These are phyloP conservation scores for Phalanger gymnotis DNA, from an alignment of 2,797 vertebrate genomes.

Conservation along the genomic window DNA sequence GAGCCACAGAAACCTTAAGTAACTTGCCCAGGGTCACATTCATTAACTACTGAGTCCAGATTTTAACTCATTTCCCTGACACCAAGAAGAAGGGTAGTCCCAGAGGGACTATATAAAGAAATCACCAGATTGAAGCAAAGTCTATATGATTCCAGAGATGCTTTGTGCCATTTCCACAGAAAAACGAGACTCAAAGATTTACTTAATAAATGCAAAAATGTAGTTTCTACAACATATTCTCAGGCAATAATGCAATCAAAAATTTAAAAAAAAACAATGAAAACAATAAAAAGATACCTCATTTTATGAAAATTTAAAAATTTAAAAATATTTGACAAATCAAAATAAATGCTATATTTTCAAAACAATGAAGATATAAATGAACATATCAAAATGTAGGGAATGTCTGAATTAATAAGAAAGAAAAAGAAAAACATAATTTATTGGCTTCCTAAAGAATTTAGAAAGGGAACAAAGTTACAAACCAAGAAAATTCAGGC, in stretches of 20 bases:
- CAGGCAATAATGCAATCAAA: neutral
- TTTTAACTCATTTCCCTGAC: neutral
- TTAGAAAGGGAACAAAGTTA: neutral
- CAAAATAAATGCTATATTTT: neutral
- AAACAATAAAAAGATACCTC: neutral
- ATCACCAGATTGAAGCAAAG: neutral
- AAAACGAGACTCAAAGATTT: neutral
- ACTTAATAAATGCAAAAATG: neutral
- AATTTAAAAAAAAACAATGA: neutral
- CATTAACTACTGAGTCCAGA: neutral
- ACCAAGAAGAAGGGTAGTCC: neutral
- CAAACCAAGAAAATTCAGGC: neutral
- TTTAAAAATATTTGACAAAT: neutral
- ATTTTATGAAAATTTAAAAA: neutral
- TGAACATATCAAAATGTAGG: neutral
- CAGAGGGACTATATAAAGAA: neutral
- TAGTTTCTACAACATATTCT: neutral
- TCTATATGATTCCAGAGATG: neutral
- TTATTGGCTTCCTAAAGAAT: neutral
- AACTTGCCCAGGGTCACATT: no score
- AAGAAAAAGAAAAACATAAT: neutral
- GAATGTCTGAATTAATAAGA: neutral
- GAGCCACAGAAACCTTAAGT: no score
- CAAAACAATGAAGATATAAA: neutral
- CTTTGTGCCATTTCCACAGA: neutral